A percentile compares a stretch with the other conserved stretches of the same genome.
Evolutionary conservation across 2,797 vertebrate genomes (phyloP).

Genomic region (Sebastes goodei): DNA sequence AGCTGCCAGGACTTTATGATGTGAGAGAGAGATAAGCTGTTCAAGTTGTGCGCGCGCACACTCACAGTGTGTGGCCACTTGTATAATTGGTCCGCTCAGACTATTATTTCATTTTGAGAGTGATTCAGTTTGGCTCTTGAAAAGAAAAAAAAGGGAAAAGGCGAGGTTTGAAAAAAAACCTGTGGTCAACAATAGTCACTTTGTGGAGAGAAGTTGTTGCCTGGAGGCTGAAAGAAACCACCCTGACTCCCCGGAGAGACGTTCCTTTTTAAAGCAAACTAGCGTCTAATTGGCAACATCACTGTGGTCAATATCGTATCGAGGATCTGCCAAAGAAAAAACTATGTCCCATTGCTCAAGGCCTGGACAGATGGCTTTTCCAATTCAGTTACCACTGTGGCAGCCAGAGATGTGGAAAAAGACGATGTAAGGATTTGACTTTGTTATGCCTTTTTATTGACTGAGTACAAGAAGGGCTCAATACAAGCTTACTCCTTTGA

Average conservation of each 20-base stretch:
- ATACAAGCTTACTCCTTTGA: too few relatives aligned
- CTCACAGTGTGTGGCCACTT: conserved; percentile 43
- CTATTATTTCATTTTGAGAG: conserved; percentile 60
- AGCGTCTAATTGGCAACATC: conserved; percentile 68
- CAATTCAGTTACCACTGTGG: conserved; percentile 16
- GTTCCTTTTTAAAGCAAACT: conserved; percentile 46
- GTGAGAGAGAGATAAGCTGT: conserved; percentile 60
- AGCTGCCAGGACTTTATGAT: conserved; percentile 50
- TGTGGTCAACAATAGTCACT: conserved; percentile 56
- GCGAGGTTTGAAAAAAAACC: conserved; percentile 2
- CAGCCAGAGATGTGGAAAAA: conserved; percentile 12
- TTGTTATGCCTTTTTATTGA: too few relatives aligned
- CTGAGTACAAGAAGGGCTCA: too few relatives aligned
- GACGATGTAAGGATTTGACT: background rate
- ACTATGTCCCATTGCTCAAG: conserved; percentile 37
- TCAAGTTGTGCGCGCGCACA: conserved; percentile 2
- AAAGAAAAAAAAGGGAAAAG: background rate
- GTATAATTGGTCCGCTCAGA: conserved; percentile 33
- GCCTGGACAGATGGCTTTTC: conserved; percentile 46
- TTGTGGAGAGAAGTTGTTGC: conserved; percentile 48
- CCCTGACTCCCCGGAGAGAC: conserved; percentile 42
- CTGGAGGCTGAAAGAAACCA: conserved; percentile 45
- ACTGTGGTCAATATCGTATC: conserved; percentile 53
- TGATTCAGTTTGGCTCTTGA: conserved; percentile 55
- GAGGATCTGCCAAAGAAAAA: conserved; percentile 53